phyloP scores from a whole-genome alignment of 2,888 invertebrate genomes.

The Drosophila infuscata region DNA sequence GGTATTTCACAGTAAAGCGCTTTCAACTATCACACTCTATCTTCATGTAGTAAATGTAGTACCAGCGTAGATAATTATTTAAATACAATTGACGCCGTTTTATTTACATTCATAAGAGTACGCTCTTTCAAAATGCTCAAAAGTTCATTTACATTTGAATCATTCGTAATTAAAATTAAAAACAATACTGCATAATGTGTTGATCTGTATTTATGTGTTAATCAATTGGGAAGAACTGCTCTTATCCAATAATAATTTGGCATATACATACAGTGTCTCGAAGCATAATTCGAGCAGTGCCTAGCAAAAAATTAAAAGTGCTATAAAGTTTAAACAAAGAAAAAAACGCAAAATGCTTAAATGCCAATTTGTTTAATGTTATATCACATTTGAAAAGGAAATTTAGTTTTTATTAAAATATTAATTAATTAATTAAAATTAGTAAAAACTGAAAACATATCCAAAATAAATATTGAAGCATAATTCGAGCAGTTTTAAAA shows the following conservation, averaged over 20 bases:
- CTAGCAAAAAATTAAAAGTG: no score
- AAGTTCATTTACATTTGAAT: background rate
- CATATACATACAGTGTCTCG: no score
- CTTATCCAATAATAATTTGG: conserved; percentile 2
- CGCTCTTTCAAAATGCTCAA: background rate
- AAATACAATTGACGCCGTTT: background rate
- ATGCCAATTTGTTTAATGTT: no score
- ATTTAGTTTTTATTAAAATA: no score
- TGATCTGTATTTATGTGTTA: conserved; percentile 4
- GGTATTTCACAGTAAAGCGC: background rate
- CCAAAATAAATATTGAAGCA: no score
- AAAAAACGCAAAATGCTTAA: no score
- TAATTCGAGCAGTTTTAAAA: no score
- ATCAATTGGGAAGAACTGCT: conserved; percentile 8
- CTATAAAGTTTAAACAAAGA: no score
- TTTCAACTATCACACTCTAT: background rate
- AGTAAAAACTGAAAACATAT: no score
- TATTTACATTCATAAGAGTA: background rate
- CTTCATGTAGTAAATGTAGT: background rate
- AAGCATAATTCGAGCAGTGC: no score
- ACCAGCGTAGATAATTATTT: background rate
- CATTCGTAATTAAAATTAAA: conserved; percentile 3
- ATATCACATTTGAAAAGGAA: no score
- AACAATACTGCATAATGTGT: conserved; percentile 2
- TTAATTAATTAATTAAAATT: no score